phyloP scores from a whole-genome alignment of 1,140 invertebrate genomes.

The Apolygus lucorum region DNA sequence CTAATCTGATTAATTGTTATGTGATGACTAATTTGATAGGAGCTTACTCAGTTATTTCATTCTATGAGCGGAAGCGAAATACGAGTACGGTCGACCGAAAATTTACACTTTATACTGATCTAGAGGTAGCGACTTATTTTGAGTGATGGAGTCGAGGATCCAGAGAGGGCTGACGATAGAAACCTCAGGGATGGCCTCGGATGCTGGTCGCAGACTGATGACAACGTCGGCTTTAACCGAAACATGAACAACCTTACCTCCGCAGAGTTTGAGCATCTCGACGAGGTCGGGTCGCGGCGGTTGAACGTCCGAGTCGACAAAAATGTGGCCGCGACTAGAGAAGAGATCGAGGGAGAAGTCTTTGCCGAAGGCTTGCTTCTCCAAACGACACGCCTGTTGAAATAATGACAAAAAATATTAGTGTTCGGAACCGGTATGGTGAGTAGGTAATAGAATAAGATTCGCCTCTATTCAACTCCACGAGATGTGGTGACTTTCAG shows the following conservation, averaged over 20 bases:
- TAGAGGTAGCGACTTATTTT: neutral
- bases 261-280: slow-evolving; percentile 43
- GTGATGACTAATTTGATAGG: too few relatives aligned
- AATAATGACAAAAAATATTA: too few relatives aligned
- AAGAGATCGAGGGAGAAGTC: slow-evolving; percentile 44
- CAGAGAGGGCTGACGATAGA: slow-evolving; percentile 40
- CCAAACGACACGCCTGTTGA: slow-evolving; percentile 42
- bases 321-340: slow-evolving; percentile 41
- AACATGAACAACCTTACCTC: slow-evolving; percentile 39
- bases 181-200: slow-evolving; percentile 26
- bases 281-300: slow-evolving; percentile 41
- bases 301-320: slow-evolving; percentile 38
- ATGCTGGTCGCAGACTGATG: slow-evolving; percentile 38
- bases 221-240: slow-evolving; percentile 41
- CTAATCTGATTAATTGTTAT: too few relatives aligned
- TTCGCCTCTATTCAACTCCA: too few relatives aligned
- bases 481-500: too few relatives aligned
- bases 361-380: slow-evolving; percentile 44
- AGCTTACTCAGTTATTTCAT: too few relatives aligned
- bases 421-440: too few relatives aligned
- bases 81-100: too few relatives aligned
- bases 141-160: slow-evolving; percentile 41
- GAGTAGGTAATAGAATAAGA: too few relatives aligned
- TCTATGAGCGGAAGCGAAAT: too few relatives aligned
- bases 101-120: slow-evolving; percentile 5